Conservation (phyloP, 2,888 invertebrate species). For the Hyppa rectilinea region DNA sequence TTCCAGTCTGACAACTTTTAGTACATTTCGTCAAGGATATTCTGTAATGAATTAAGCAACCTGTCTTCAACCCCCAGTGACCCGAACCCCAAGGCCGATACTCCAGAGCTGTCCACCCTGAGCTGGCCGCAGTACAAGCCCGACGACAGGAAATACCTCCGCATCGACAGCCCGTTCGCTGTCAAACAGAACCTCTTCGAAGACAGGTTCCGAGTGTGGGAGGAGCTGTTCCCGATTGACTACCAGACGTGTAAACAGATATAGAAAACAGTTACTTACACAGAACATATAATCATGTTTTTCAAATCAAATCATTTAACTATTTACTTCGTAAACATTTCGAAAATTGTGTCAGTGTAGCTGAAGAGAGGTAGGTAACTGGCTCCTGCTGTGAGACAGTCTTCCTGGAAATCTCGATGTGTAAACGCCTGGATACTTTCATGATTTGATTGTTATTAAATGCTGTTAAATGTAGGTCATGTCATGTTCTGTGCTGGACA, state of each 20-base stretch:
- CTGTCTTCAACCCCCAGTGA: conserved; percentile 64
- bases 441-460: not conserved
- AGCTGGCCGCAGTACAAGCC: conserved; percentile 73
- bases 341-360: no score
- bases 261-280: not conserved
- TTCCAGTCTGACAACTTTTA: no score
- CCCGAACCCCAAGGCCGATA: conserved; percentile 69
- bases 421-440: not conserved
- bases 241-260: conserved; percentile 45
- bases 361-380: no score
- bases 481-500: not conserved
- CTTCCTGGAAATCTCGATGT: not conserved
- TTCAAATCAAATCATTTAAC: no score
- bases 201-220: conserved; percentile 74
- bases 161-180: conserved; percentile 63
- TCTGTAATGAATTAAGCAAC: no score
- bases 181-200: conserved; percentile 71
- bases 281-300: no score
- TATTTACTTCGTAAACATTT: no score
- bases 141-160: conserved; percentile 68
- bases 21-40: no score
- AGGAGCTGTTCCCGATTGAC: conserved; percentile 71
- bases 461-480: not conserved
- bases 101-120: conserved; percentile 62
- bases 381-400: not conserved